Conservation (phyloP, 2,888 invertebrate genomes). For the Apotomis betuletana region DNA sequence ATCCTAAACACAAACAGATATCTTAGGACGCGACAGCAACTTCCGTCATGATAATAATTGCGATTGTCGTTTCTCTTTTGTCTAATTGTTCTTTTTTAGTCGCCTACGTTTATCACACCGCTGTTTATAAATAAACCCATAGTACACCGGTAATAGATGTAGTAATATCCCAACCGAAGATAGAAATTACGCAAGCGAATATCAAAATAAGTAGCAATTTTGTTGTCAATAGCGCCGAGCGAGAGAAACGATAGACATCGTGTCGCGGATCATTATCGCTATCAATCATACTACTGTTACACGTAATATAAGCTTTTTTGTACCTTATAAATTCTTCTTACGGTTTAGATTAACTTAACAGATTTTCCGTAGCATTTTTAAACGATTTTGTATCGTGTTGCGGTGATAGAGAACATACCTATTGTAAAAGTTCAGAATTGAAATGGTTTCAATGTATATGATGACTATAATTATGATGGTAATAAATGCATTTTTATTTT, state of each 20-base stretch:
- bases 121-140: slow-evolving; percentile 9
- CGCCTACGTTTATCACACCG: background rate
- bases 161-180: slow-evolving; percentile 28
- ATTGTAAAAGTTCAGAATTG: background rate
- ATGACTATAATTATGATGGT: background rate
- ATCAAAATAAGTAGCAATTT: slow-evolving; percentile 44
- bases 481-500: slow-evolving; percentile 1
- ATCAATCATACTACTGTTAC: slow-evolving; percentile 49
- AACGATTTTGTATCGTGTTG: slow-evolving; percentile 3
- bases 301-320: slow-evolving; percentile 8
- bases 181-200: slow-evolving; percentile 39
- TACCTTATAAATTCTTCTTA: slow-evolving; percentile 15
- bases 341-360: slow-evolving; percentile 13
- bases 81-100: no score
- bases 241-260: slow-evolving; percentile 47
- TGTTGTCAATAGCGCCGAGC: slow-evolving; percentile 43
- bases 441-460: background rate
- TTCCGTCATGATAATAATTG: no score
- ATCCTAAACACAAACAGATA: no score
- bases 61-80: no score
- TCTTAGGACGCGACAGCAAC: no score
- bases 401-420: background rate
- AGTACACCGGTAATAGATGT: slow-evolving; percentile 6
- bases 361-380: background rate
- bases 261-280: slow-evolving; percentile 50